Evolutionary conservation across 2,888 invertebrate genomes (phyloP), one percentile per base, ranked within the genome.

Genomic region (Eurytoma adleriae): DNA sequence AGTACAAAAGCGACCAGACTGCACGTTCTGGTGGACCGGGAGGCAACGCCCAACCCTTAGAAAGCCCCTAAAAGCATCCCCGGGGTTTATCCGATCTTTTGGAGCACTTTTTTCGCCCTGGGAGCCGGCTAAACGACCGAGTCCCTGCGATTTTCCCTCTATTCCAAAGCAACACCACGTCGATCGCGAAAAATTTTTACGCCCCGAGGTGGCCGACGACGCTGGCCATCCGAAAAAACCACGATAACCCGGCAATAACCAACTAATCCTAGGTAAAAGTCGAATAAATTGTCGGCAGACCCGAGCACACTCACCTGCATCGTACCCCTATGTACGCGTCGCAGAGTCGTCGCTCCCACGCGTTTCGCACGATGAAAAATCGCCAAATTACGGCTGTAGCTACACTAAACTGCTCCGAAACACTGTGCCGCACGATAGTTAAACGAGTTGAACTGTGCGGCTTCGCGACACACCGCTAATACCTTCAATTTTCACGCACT

Each of bases 251-350:
- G 67, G 70, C 24, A 70, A 68, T 82, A 83, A 79, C 81, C 72
- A 48, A 68, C 81, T 81, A 83, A 57, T 52, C 57, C 57, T 76
- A 70, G 57, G 76, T 71, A 81, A 84, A 85, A 86, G 83, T 83
- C 80, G 62, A 78, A 85, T 83, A 82, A 85, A 84, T 84, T 83
- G 84, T 85, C 85, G 83, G 84, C 57, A 69, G 84, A 86, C 84
- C 84, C 86, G 83, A 85, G 71, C 71, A 83, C 87, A 90, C 90
- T 90, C 89, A 90, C 90, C 90, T 90, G 90, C 90, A 90, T 90
- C 86, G 87, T 89, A 85, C 62, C 50, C 77, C 86, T 85, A 88
- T 88, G 87, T 89, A 89, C 90, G 90, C 89, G 90, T 89, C 88
- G 86, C 87, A 87, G 85, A 84, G 83, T 87, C 79, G 82, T 85